These are phyloP conservation scores for Ailuropoda melanoleuca DNA, from an alignment of 2,113 vertebrate species.

Conservation along the genomic window DNA sequence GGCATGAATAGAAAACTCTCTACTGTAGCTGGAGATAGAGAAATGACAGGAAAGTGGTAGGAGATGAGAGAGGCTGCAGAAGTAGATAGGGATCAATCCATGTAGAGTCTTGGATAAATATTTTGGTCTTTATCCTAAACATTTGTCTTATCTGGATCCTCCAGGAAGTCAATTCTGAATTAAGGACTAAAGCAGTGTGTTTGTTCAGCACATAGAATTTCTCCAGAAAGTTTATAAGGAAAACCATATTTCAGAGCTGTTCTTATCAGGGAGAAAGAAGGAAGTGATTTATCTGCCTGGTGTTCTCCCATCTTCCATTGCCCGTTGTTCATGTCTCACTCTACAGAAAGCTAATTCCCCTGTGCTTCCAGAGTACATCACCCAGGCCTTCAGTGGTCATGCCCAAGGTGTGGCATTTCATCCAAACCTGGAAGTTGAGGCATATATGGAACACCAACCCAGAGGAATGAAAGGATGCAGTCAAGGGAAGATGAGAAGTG, in stretches of 20 bases:
- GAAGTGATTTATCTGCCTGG: not conserved
- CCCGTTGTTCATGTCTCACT: not conserved
- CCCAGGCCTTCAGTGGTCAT: not conserved
- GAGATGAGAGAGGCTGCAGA: not conserved
- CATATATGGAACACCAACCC: not conserved
- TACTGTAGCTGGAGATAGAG: not conserved
- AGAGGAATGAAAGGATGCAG: not conserved
- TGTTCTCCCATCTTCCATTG: not conserved
- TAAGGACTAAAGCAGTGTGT: not conserved
- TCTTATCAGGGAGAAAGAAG: not conserved
- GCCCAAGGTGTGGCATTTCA: not conserved
- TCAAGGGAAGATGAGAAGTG: not conserved
- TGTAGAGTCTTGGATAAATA: not conserved
- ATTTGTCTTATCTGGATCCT: not conserved
- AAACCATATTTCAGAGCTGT: constrained; percentile 4
- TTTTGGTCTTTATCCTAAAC: not conserved
- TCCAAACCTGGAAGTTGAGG: not conserved
- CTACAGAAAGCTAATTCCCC: not conserved
- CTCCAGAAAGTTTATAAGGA: not conserved
- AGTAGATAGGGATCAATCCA: not conserved
- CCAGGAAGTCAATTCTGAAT: not conserved
- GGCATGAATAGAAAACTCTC: not conserved
- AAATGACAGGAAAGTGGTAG: not conserved
- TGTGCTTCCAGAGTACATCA: not conserved
- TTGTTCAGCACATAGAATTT: not conserved